A percentile compares a stretch with the other conserved stretches of the same genome.
Evolutionary conservation across 2,888 invertebrate genomes (phyloP).

Genomic region (Apoda limacodes): DNA sequence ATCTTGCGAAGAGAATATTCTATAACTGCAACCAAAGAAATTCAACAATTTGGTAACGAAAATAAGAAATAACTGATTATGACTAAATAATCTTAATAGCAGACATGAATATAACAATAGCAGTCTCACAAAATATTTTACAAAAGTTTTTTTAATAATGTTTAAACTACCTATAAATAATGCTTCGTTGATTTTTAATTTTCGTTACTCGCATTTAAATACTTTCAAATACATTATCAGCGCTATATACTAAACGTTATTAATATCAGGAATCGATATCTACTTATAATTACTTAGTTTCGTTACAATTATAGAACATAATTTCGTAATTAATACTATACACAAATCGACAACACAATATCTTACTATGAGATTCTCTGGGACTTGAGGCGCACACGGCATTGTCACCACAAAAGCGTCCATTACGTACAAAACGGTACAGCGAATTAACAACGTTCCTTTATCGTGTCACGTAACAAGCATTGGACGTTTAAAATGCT

Average conservation of each 20-base stretch:
- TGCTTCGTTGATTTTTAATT: conserved; percentile 53
- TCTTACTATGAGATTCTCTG: conserved; percentile 66
- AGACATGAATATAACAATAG: conserved; percentile 64
- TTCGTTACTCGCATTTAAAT: conserved; percentile 58
- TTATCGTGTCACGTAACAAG: conserved; percentile 34
- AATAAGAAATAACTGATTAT: conserved; percentile 60
- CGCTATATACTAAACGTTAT: conserved; percentile 60
- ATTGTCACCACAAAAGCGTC: conserved; percentile 41
- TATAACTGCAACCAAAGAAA: conserved; percentile 58
- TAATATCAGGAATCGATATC: conserved; percentile 68
- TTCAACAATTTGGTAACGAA: conserved; percentile 69
- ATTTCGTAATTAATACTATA: conserved; percentile 68
- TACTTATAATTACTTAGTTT: conserved; percentile 66
- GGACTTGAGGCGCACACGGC: conserved; percentile 48
- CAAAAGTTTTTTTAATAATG: conserved; percentile 54
- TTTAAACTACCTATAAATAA: conserved; percentile 64
- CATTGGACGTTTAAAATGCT: conserved; percentile 38
- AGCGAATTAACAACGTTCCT: conserved; percentile 36
- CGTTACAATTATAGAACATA: conserved; percentile 66
- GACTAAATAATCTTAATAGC: conserved; percentile 53
- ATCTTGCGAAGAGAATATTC: conserved; percentile 34
- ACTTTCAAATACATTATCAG: conserved; percentile 63
- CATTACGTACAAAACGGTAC: conserved; percentile 51
- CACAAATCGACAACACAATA: conserved; percentile 67
- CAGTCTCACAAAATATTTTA: conserved; percentile 70